Evolutionary conservation across 2,888 invertebrate genomes (phyloP).

Genomic region (Autographa pulchrina): DNA sequence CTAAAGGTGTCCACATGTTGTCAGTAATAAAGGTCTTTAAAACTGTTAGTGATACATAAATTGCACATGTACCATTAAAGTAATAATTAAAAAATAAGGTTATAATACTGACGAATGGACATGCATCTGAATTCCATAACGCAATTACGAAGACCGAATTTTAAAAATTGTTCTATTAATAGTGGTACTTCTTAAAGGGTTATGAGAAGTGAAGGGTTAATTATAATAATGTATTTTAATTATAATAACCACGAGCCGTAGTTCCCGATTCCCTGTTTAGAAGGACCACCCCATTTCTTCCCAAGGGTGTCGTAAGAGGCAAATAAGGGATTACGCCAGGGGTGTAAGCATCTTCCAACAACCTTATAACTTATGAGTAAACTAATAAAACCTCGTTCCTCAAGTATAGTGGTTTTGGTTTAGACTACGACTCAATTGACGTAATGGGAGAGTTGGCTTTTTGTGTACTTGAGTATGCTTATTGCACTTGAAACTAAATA

Average conservation of each 20-base stretch:
- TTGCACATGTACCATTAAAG: conserved; percentile 4
- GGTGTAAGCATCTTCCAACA: conserved; percentile 34
- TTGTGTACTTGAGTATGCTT: not conserved
- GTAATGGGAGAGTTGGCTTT: not conserved
- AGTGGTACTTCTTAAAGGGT: conserved; percentile 8
- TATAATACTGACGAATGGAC: not conserved
- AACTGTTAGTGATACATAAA: conserved; percentile 4
- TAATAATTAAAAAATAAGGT: conserved; percentile 4
- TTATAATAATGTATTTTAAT: conserved; percentile 43
- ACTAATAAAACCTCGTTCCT: conserved; percentile 18
- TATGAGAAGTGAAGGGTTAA: conserved; percentile 44
- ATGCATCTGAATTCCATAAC: not conserved
- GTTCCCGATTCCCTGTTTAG: conserved; percentile 17
- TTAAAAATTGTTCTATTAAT: conserved; percentile 4
- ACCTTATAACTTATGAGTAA: conserved; percentile 37
- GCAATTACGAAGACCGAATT: not conserved
- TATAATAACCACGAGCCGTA: conserved; percentile 23
- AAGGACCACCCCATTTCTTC: conserved; percentile 42
- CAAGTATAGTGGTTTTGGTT: conserved; percentile 14
- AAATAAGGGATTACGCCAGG: conserved; percentile 50
- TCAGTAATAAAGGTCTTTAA: conserved; percentile 4
- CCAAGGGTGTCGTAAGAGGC: conserved; percentile 44
- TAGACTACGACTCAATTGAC: not conserved
- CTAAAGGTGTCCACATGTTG: conserved; percentile 1
- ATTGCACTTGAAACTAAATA: not conserved